Percentiles rank a stretch among this genome's conserved stretches.
These are phyloP conservation scores for Apoda limacodes DNA, from an alignment of 2,888 invertebrate genomes.

Conservation along the genomic window DNA sequence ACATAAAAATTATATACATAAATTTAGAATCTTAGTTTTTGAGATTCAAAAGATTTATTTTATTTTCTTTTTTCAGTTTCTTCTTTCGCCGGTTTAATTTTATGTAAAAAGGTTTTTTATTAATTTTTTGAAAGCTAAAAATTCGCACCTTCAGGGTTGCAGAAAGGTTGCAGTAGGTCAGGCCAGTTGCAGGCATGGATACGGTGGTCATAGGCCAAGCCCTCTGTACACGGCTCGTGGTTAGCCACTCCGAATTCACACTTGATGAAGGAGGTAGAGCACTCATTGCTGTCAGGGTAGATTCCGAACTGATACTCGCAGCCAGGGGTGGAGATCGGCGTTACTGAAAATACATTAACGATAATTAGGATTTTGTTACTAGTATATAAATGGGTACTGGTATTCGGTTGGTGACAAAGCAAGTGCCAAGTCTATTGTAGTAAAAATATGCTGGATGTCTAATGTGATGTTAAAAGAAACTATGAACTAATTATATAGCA, in stretches of 20 bases:
- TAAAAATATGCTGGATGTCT: too few relatives aligned
- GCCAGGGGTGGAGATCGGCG: slow-evolving; percentile 82
- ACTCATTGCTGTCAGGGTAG: slow-evolving; percentile 83
- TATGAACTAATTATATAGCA: too few relatives aligned
- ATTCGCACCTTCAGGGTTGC: slow-evolving; percentile 87
- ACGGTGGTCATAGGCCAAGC: slow-evolving; percentile 88
- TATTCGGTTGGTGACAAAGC: too few relatives aligned
- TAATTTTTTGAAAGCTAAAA: not conserved
- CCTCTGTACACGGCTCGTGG: slow-evolving; percentile 86
- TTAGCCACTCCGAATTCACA: slow-evolving; percentile 86
- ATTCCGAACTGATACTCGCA: slow-evolving; percentile 92
- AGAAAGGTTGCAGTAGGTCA: slow-evolving; percentile 86
- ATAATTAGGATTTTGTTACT: too few relatives aligned
- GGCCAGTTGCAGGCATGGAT: slow-evolving; percentile 95
- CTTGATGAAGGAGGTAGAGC: slow-evolving; percentile 88
- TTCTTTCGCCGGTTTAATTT: too few relatives aligned
- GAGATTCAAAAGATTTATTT: too few relatives aligned
- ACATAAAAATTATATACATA: too few relatives aligned
- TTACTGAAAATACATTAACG: slow-evolving; percentile 79
- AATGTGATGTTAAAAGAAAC: too few relatives aligned
- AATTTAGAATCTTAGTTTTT: too few relatives aligned
- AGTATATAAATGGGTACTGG: too few relatives aligned
- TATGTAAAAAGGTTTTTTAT: not conserved
- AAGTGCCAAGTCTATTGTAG: too few relatives aligned
- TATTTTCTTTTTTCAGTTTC: too few relatives aligned